Evolutionary conservation across 1,140 invertebrate species (phyloP).

Genomic region (Drosophila sp.): DNA sequence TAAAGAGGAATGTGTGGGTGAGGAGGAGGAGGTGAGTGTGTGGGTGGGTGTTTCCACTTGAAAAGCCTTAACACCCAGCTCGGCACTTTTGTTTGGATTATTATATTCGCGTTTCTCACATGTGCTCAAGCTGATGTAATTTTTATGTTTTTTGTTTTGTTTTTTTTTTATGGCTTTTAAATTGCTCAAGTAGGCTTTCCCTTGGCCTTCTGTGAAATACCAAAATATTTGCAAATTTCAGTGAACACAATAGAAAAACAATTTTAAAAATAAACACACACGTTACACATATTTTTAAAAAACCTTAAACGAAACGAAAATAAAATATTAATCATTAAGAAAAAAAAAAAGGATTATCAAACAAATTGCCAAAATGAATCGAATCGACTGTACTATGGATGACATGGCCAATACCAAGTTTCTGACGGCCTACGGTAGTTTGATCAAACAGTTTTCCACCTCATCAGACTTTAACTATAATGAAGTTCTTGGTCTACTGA

Average conservation of each 20-base stretch:
- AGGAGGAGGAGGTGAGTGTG: conserved; percentile 5
- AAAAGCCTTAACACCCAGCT: conserved; percentile 47
- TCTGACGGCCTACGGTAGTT: conserved; percentile 48
- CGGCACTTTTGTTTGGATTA: conserved; percentile 66
- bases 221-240: conserved; percentile 1
- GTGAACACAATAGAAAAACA: neutral
- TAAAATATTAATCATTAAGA: neutral
- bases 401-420: conserved; percentile 78
- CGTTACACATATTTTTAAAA: neutral
- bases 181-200: conserved; percentile 60
- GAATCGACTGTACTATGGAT: conserved; percentile 72
- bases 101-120: conserved; percentile 78
- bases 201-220: neutral
- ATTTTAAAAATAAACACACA: neutral
- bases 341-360: conserved; percentile 1
- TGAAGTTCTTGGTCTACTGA: conserved; percentile 65
- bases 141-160: conserved; percentile 59
- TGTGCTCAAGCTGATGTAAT: conserved; percentile 64
- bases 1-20: neutral
- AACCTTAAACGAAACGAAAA: neutral
- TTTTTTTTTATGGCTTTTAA: conserved; percentile 73
- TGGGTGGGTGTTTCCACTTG: conserved; percentile 61
- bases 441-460: conserved; percentile 49
- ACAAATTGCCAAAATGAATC: conserved; percentile 58
- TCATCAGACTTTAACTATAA: conserved; percentile 52